phyloP scores from a whole-genome alignment of 1,140 invertebrate genomes.

The Drosophila arizonae region DNA sequence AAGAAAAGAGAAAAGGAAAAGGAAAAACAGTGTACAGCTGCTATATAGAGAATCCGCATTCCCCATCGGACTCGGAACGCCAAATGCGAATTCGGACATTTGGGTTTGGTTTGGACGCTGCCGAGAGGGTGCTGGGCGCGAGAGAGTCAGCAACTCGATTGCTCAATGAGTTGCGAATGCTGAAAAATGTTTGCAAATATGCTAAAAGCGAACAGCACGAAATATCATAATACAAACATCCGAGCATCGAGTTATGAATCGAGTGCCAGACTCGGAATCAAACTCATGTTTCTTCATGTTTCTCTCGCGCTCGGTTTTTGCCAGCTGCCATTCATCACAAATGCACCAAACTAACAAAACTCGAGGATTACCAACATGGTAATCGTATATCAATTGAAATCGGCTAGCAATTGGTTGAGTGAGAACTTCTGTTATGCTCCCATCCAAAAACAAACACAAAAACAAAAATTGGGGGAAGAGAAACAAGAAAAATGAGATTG shows the following conservation, averaged over 20 bases:
- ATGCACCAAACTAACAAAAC: not conserved
- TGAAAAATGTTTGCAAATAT: constrained; percentile 54
- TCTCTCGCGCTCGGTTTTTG: too few species aligned
- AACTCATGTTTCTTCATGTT: not conserved
- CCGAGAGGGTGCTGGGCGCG: not conserved
- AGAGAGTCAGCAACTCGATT: constrained; percentile 42
- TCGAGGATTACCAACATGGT: constrained; percentile 4
- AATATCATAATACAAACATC: constrained; percentile 22
- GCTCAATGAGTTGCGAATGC: constrained; percentile 57
- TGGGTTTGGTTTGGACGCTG: too few species aligned
- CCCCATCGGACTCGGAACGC: constrained; percentile 20
- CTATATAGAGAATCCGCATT: constrained; percentile 19
- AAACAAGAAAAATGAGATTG: too few species aligned
- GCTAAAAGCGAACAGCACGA: constrained; percentile 22
- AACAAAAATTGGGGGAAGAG: too few species aligned
- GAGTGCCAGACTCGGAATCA: constrained; percentile 8
- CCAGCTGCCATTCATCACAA: constrained; percentile 3
- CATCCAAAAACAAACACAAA: too few species aligned
- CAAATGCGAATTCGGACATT: constrained; percentile 10
- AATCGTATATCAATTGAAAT: not conserved
- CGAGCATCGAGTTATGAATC: constrained; percentile 21
- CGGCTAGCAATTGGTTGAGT: too few species aligned
- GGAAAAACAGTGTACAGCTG: constrained; percentile 10
- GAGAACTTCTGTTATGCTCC: too few species aligned
- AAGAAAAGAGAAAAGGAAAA: not conserved